Evolutionary conservation across 2,113 vertebrate genomes (phyloP), one percentile per base, ranked within the genome.

Genomic region (Chlamydotis undulata): DNA sequence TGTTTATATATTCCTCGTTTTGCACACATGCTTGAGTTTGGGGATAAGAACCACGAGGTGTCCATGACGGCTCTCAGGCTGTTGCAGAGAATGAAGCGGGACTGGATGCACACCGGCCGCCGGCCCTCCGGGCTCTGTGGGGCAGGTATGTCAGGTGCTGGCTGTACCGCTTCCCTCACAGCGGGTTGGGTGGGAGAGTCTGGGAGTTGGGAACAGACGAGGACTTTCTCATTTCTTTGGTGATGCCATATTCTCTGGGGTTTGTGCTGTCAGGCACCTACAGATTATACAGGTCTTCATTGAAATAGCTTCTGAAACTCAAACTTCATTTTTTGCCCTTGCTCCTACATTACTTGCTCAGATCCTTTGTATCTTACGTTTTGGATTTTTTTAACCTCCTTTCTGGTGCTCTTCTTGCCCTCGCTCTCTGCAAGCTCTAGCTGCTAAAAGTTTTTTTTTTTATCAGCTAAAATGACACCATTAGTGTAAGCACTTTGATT

Each of bases 71-170:
- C 99, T 3, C 94, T 99, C 91, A 90, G 99, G 74, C 98, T 99
- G 70, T 96, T 99, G 79, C 99, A 99, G 98, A 98, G 99, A 91
- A 99, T 99, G 99, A 99, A 99, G 98, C 96, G 99, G 87, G 99
- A 99, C 97, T 99, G 99, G 99, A 99, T 99, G 99, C 99, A 99
- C 98, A 99, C 99, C 0, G 99, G 99, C 53, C 98, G 99, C 70
- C 98, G 99, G 73, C 99, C 99, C 7, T 99, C 99, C 0, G 99
- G 99, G 39, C 99, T 99, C 92, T 99, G 99, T 0, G 99, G 99
- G 26, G 99, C 99, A 93, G 99, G 99, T 99, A 93, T 9, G 28
- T 29, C 50, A 29, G 5, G 8, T 5, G 1, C 23, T 17, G 80
- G 6, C 1, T 16, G 12, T 9, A 7, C 29, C 3, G 9, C 64